Conservation (phyloP, 2,797 vertebrate genomes). For the Liasis olivaceus region DNA sequence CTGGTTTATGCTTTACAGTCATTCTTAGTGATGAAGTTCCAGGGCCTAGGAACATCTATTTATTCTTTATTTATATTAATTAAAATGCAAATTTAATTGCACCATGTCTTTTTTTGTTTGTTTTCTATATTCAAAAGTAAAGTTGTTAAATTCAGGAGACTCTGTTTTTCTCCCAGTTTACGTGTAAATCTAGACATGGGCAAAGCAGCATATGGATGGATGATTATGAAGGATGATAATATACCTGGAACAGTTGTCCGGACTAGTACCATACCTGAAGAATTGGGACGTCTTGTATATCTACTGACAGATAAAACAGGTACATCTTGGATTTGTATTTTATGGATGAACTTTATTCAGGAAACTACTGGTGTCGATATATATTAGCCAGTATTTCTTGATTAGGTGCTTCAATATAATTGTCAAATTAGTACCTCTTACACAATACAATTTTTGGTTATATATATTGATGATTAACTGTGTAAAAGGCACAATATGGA, state of each 20-base stretch:
- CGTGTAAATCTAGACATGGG: conserved; percentile 99
- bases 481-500: neutral
- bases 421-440: neutral
- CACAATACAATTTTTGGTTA: neutral
- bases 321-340: conserved; percentile 60
- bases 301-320: conserved; percentile 97
- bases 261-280: conserved; percentile 98
- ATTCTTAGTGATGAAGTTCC: neutral
- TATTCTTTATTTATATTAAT: conserved; percentile 23
- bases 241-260: conserved; percentile 96
- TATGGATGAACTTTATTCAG: neutral
- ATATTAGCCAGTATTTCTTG: neutral
- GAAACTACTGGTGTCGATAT: neutral
- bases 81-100: conserved; percentile 24
- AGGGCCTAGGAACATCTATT: neutral
- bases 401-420: neutral
- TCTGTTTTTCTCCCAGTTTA: conserved; percentile 74
- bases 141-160: conserved; percentile 34
- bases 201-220: conserved; percentile 95
- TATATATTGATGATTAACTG: neutral
- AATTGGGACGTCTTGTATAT: conserved; percentile 93
- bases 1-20: neutral
- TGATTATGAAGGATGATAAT: conserved; percentile 95
- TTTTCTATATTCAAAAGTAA: conserved; percentile 21
- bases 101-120: neutral